These are phyloP conservation scores for Anas platyrhynchos DNA, from an alignment of 2,113 vertebrate genomes.

Conservation along the genomic window DNA sequence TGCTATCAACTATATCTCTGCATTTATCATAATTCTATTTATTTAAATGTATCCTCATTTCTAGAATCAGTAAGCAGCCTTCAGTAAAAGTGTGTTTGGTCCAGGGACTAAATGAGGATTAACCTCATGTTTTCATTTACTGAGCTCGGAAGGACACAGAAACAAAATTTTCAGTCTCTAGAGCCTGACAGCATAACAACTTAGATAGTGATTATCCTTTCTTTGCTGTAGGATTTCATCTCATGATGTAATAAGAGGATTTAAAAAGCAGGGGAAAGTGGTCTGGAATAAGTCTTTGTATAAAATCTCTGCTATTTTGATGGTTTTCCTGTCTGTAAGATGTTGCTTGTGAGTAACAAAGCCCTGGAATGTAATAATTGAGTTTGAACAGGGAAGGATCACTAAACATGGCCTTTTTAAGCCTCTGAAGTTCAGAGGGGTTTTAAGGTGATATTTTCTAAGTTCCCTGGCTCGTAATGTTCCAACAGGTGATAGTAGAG, in stretches of 20 bases:
- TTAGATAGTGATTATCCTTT: conserved; percentile 44
- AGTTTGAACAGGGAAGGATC: neutral
- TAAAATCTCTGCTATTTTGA: conserved; percentile 26
- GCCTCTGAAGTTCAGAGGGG: neutral
- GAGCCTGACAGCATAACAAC: neutral
- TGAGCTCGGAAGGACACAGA: neutral
- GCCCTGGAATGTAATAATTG: neutral
- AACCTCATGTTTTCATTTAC: neutral
- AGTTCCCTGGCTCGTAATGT: neutral
- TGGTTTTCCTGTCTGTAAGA: neutral
- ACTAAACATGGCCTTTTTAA: neutral
- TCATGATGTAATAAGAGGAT: conserved; percentile 51
- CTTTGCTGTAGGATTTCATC: conserved; percentile 37
- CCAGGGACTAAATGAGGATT: neutral
- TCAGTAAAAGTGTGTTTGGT: neutral
- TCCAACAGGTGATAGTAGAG: neutral
- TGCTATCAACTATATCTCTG: neutral
- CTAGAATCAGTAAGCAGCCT: neutral
- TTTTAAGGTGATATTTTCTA: neutral
- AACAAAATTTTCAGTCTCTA: neutral
- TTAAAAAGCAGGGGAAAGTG: conserved; percentile 20
- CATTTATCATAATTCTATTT: neutral
- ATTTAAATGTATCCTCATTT: neutral
- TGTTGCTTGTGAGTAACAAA: neutral
- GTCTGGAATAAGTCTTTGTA: neutral